Evolutionary conservation across 1,140 invertebrate species (phyloP).

Genomic region (Hetaerina americana): DNA sequence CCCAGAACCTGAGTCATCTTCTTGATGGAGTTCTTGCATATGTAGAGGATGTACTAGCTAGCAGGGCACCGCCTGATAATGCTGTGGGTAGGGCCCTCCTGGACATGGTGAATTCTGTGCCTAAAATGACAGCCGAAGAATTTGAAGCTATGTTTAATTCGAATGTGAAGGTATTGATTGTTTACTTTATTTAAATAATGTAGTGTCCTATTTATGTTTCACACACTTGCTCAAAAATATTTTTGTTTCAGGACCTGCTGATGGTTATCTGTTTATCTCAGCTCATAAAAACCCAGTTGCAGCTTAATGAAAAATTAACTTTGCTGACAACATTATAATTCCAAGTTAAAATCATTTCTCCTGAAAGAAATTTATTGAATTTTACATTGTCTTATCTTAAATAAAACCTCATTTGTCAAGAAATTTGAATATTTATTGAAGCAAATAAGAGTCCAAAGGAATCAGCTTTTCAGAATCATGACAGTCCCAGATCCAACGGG

Average conservation of each 20-base stretch:
- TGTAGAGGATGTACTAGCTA: slow-evolving; percentile 74
- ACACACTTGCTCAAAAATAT: neutral
- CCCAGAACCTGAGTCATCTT: slow-evolving; percentile 55
- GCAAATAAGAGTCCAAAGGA: neutral
- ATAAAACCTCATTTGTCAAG: too few species aligned
- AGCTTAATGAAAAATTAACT: slow-evolving; percentile 88
- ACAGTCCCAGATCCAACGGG: neutral
- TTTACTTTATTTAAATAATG: neutral
- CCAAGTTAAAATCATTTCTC: neutral
- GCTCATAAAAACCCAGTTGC: slow-evolving; percentile 89
- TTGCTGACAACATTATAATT: slow-evolving; percentile 53
- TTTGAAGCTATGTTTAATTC: slow-evolving; percentile 93
- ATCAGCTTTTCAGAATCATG: neutral
- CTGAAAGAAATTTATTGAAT: neutral
- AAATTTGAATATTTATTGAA: too few species aligned
- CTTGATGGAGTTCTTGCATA: slow-evolving; percentile 72
- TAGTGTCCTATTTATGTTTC: slow-evolving; percentile 1
- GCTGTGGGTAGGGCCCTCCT: slow-evolving; percentile 72
- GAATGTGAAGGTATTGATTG: slow-evolving; percentile 62
- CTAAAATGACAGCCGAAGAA: slow-evolving; percentile 76
- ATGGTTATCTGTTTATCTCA: slow-evolving; percentile 94
- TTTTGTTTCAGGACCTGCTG: slow-evolving; percentile 59
- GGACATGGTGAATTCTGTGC: slow-evolving; percentile 79
- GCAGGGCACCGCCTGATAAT: slow-evolving; percentile 51
- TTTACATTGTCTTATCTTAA: too few species aligned